phyloP scores from a whole-genome alignment of 2,797 vertebrate species.

The Myotis findleyi region DNA sequence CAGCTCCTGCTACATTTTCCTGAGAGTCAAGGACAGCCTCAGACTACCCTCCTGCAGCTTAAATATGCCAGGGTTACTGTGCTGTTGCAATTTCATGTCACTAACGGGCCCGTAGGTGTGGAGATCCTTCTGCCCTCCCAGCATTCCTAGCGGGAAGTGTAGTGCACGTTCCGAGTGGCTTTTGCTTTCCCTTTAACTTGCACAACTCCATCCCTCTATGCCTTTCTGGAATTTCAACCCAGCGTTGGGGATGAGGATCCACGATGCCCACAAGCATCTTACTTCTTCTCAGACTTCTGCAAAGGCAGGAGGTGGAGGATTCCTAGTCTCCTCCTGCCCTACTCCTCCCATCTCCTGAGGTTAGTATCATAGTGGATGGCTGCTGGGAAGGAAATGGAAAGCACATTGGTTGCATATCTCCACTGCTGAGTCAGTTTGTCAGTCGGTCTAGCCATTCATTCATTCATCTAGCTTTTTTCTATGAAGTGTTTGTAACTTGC shows the following conservation, averaged over 20 bases:
- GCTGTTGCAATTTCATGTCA: neutral
- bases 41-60: neutral
- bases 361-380: neutral
- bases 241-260: neutral
- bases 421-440: neutral
- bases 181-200: neutral
- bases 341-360: neutral
- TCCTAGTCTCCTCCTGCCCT: neutral
- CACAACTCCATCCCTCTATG: neutral
- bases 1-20: neutral
- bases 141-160: neutral
- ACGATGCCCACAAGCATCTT: neutral
- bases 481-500: neutral
- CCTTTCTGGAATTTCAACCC: neutral
- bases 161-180: neutral
- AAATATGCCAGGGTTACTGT: neutral
- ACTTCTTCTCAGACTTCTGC: neutral
- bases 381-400: neutral
- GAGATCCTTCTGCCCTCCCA: neutral
- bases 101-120: neutral
- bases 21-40: neutral
- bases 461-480: neutral
- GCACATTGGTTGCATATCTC: neutral
- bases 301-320: neutral
- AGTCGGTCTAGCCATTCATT: neutral